phyloP scores from a whole-genome alignment of 2,888 invertebrate genomes.

The Sialis fuliginosa region DNA sequence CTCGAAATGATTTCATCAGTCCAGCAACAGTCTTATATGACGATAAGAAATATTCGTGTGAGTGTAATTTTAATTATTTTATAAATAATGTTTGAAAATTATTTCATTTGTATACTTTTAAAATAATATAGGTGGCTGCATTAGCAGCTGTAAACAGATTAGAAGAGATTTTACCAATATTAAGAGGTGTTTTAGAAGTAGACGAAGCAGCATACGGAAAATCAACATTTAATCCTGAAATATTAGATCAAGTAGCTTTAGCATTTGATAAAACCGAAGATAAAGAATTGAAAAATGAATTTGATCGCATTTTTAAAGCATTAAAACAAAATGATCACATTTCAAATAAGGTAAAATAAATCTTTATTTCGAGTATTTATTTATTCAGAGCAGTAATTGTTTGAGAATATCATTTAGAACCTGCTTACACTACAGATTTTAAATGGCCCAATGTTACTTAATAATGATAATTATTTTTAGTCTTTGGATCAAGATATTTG shows the following conservation, averaged over 20 bases:
- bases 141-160: conserved; percentile 39
- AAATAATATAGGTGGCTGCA: conserved; percentile 28
- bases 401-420: no score
- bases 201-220: conserved; percentile 33
- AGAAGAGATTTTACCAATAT: conserved; percentile 42
- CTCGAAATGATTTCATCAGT: conserved; percentile 41
- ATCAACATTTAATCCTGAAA: conserved; percentile 43
- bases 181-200: conserved; percentile 35
- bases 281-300: conserved; percentile 35
- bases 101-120: conserved; percentile 7
- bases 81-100: not conserved
- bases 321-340: conserved; percentile 34
- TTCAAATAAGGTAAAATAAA: conserved; percentile 23
- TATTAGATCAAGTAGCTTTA: conserved; percentile 31
- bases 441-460: not conserved
- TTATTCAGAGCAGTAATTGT: no score
- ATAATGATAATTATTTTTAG: conserved; percentile 13
- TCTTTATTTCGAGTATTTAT: not conserved
- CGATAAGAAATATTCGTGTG: conserved; percentile 50
- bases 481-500: conserved; percentile 24
- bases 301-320: conserved; percentile 33
- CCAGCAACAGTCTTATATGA: conserved; percentile 41
- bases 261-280: conserved; percentile 29
- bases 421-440: not conserved
- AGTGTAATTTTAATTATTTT: conserved; percentile 5